Evolutionary conservation across 2,888 invertebrate species (phyloP).

Genomic region (Argyra leucocephala): DNA sequence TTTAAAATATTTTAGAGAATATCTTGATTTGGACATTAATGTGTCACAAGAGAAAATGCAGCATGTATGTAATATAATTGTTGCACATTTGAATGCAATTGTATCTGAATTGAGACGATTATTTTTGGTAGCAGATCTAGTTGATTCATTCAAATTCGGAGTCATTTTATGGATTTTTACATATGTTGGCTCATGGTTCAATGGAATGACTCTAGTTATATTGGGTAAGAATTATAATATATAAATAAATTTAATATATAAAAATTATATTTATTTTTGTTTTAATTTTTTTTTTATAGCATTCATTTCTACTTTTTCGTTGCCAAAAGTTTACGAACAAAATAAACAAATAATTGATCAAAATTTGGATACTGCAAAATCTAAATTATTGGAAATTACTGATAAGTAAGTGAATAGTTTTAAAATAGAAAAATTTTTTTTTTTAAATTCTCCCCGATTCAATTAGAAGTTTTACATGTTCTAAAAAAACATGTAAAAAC

Average conservation of each 20-base stretch:
- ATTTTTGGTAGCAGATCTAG: conserved; percentile 92
- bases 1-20: conserved; percentile 50
- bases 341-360: conserved; percentile 90
- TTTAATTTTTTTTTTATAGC: conserved; percentile 56
- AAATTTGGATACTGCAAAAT: conserved; percentile 76
- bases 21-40: conserved; percentile 78
- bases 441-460: too few species aligned
- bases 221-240: conserved; percentile 53
- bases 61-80: conserved; percentile 73
- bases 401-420: conserved; percentile 63
- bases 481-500: too few species aligned
- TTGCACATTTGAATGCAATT: conserved; percentile 77
- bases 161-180: conserved; percentile 93
- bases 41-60: conserved; percentile 87
- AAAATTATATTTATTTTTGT: conserved; percentile 33
- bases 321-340: conserved; percentile 93
- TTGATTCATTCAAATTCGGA: conserved; percentile 92
- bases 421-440: conserved; percentile 8
- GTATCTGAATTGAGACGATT: conserved; percentile 77
- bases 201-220: conserved; percentile 96
- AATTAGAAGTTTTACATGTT: too few species aligned
- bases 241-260: conserved; percentile 4
- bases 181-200: conserved; percentile 97
- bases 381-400: conserved; percentile 78
- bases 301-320: conserved; percentile 84